Base-by-base conservation (phyloP, 2,113 vertebrate species). In the Coptodon bakossiorum region DNA sequence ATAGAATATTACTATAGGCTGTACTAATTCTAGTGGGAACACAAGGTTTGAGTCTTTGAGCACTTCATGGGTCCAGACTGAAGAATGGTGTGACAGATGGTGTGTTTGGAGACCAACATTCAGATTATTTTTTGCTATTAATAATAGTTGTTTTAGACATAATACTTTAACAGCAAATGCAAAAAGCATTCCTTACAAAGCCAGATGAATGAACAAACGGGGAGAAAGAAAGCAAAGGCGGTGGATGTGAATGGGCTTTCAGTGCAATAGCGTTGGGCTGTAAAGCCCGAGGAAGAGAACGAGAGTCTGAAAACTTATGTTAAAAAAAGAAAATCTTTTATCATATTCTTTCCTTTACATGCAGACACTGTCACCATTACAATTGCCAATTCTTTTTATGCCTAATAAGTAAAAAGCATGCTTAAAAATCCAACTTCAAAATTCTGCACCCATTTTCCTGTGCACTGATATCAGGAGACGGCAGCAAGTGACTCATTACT, bases 401-500 rank as follows among this genome's bases (percentile, higher is more conserved):
- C 53, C 53, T 63, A 87, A 90, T 73, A 87, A 88, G 54, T 83
- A 36, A 83, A 88, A 90, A 88, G 78, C 73, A 27, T 68, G 48
- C 54, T 92, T 91, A 54, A 89, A 66, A 90, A 92, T 84, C 86
- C 84, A 52, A 45, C 31, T 57, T 85, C 73, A 57, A 86, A 84
- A 71, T 82, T 68, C 43, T 11, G 53, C 81, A 54, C 34, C 38
- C 52, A 53, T 84, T 90, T 81, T 83, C n/a, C 38, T 36, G 56
- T 53, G 59, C 40, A 40, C 22, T 68, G 36, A 89, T 88, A 85
- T 86, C 56, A 53, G 87, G 80, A 87, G 48, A 88, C 31, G 24
- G 85, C 36, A 10, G 83, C 53, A 88, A 90, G 90, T 80, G 53
- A 85, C 68, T 92, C 90, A 88, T 92, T 91, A 89, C 87, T 87